Conservation (phyloP, 35 echinoderm and acorn worm genomes). For the Lytechinus variegatus region DNA sequence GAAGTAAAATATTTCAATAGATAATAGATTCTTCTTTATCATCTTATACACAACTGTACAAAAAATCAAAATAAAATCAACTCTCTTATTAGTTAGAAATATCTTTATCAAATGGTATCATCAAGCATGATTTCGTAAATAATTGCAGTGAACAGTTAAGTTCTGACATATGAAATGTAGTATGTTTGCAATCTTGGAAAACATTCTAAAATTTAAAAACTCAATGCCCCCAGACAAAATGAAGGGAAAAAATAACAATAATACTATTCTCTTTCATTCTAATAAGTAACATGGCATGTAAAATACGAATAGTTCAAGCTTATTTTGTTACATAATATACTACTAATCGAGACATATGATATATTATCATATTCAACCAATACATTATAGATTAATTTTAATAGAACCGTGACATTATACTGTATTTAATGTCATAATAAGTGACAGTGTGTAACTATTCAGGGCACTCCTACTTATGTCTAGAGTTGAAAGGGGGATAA, state of each 20-base stretch:
- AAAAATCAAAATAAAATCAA: conserved; percentile 24
- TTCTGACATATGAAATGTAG: not conserved
- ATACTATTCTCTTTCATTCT: not conserved
- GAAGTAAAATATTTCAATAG: not conserved
- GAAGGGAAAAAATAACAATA: not conserved
- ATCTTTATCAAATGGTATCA: not conserved
- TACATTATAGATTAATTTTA: too few relatives aligned
- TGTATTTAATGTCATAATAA: not conserved
- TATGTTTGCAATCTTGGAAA: not conserved
- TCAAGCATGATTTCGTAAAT: not conserved
- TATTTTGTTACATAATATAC: not conserved
- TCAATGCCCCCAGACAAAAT: too few relatives aligned
- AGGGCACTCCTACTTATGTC: not conserved
- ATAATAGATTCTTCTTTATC: conserved; percentile 1
- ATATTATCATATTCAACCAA: not conserved
- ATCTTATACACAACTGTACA: conserved; percentile 45
- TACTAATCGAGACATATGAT: not conserved
- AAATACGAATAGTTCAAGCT: not conserved
- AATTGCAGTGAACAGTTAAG: not conserved
- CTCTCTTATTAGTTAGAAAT: conserved; percentile 30
- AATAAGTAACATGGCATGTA: not conserved
- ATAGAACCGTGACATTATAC: not conserved
- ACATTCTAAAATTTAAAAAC: not conserved
- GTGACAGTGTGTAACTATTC: not conserved
- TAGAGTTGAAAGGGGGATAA: not conserved